Evolutionary conservation across 2,888 invertebrate genomes (phyloP), one percentile per base, ranked within the genome.

Genomic region (Lithophane semibrunnea): DNA sequence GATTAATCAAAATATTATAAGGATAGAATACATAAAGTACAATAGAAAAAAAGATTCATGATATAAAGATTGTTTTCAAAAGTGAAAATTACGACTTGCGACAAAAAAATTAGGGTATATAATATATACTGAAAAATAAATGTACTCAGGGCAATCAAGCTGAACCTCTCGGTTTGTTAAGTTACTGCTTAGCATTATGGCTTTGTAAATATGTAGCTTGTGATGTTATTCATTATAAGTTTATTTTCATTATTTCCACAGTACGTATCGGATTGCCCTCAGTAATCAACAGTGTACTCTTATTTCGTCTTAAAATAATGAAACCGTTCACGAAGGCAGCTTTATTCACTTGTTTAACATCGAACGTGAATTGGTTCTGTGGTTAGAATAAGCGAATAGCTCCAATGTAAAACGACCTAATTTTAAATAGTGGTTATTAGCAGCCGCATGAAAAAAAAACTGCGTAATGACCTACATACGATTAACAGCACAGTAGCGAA

Each of bases 341-440:
- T 88, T 86, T 87, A 88, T 88, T 88, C 83, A 89, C 84, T 88
- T 90, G 86, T 71, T 66, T 77, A 70, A 88, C 84, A 86, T 83
- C 81, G 83, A 85, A 88, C 88, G 86, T 86, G 82, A 86, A 86
- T 69, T 66, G 87, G 83, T 87, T 81, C 84, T 88, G 91, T 92
- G 93, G 94, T 95, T 95, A 95, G 93, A 94, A 89, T 84, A 95
- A 95, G 96, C 96, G 85, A 92, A 88, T 91, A 95, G 94, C 94
- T 93, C 90, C 91, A 92, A 92, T 92, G 90, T 91, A 91, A 90
- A 88, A 88, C 88, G 82, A 91, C 92, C 91, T 93, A 92, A 92
- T 88, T 90, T 89, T 89, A 89, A 89, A 92, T 88, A 91, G 92
- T 94, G 93, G 94, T 94, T 94, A 94, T 94, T 95, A 90, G 94